Percentiles rank a stretch among this genome's conserved stretches.
Conservation (phyloP, 2,113 vertebrate species). For the Conger conger region DNA sequence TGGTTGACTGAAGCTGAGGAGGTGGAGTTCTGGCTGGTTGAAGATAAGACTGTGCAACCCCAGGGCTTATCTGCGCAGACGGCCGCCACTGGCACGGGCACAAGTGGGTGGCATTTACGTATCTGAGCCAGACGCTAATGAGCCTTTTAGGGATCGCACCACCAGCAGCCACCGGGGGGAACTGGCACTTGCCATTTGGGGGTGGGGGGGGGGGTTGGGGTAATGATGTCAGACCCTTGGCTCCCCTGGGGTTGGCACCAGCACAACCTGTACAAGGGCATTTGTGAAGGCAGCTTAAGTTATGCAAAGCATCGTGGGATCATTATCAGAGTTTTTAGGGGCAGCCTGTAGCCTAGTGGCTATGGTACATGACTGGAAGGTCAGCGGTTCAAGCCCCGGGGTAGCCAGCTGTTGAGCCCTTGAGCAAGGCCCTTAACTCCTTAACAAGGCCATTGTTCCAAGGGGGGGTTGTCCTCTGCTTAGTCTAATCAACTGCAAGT, state of each 20-base stretch:
- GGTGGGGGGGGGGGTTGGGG: not conserved
- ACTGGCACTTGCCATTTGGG: slow-evolving; percentile 18
- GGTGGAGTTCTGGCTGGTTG: slow-evolving; percentile 26
- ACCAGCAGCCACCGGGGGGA: slow-evolving; percentile 35
- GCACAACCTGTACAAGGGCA: not conserved
- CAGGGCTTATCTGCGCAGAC: slow-evolving; percentile 62
- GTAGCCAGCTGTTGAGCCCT: too few relatives aligned
- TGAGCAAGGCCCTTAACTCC: too few relatives aligned
- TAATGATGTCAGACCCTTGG: too few relatives aligned
- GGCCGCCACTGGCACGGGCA: slow-evolving; percentile 54
- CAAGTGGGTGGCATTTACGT: slow-evolving; percentile 58
- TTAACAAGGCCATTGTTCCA: too few relatives aligned
- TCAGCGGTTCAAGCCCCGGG: too few relatives aligned
- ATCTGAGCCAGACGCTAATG: slow-evolving; percentile 65
- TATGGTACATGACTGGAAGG: too few relatives aligned
- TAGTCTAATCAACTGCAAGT: too few relatives aligned
- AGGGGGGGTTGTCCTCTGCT: too few relatives aligned
- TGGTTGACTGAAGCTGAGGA: not conserved
- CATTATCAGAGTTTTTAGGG: too few relatives aligned
- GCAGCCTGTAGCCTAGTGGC: too few relatives aligned
- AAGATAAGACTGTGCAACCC: slow-evolving; percentile 54
- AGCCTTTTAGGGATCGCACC: slow-evolving; percentile 57
- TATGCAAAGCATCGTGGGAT: not conserved
- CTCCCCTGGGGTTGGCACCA: not conserved
- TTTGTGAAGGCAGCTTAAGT: not conserved